These are phyloP conservation scores for Rynchops niger DNA, from an alignment of 2,113 vertebrate species.

Conservation along the genomic window DNA sequence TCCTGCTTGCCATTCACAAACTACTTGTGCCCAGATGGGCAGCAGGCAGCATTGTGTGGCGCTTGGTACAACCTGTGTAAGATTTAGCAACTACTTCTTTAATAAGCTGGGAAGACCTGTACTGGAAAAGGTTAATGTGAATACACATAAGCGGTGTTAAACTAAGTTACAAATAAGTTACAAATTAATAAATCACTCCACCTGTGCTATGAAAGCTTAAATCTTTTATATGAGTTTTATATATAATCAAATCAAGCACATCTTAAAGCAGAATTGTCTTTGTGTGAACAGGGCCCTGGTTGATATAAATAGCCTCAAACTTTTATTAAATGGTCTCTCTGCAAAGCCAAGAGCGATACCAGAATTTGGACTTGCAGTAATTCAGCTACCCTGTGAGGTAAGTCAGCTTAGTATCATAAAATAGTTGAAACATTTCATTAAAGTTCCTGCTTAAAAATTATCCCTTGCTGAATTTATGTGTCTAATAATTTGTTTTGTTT, in stretches of 20 bases:
- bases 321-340: background rate
- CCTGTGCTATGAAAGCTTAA: background rate
- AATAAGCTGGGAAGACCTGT: background rate
- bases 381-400: background rate
- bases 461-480: background rate
- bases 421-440: background rate
- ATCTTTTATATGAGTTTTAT: background rate
- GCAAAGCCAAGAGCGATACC: background rate
- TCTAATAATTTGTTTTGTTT: background rate
- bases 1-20: background rate
- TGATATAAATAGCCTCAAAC: background rate
- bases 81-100: background rate
- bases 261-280: background rate
- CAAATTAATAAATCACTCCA: background rate
- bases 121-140: background rate
- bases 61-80: background rate
- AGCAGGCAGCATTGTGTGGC: rapidly evolving
- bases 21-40: background rate
- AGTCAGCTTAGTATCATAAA: background rate
- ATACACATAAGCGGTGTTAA: background rate
- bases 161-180: constrained; percentile 1
- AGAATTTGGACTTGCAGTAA: background rate
- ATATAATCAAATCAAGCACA: background rate
- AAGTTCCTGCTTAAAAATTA: background rate
- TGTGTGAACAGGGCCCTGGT: background rate